These are phyloP conservation scores for Theonella swinhoei DNA, from an alignment of 37 sponge, comb jelly and placozoan genomes.

Conservation along the genomic window DNA sequence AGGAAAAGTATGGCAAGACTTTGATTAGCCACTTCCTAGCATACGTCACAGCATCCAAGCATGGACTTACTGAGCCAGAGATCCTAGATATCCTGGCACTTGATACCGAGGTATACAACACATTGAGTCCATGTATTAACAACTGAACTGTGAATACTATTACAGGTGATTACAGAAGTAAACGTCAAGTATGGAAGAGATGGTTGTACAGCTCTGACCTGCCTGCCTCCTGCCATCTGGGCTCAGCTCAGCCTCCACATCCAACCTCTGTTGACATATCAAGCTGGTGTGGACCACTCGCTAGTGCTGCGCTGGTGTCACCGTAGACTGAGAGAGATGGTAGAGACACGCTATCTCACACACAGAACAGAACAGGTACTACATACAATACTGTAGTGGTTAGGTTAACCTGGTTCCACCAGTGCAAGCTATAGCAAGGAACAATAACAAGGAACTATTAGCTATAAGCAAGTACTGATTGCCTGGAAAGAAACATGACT, in stretches of 20 bases:
- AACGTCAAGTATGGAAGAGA: background rate
- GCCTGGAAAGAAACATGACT: no score
- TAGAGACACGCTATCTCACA: slow-evolving; percentile 22
- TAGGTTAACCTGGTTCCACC: no score
- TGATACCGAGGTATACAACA: slow-evolving; percentile 54
- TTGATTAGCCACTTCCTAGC: slow-evolving; percentile 41
- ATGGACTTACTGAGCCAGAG: slow-evolving; percentile 79
- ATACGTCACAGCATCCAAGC: slow-evolving; percentile 57
- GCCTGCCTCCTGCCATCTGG: slow-evolving; percentile 55
- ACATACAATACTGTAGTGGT: no score
- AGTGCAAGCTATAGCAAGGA: no score
- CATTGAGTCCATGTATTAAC: background rate
- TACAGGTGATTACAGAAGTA: slow-evolving; percentile 38
- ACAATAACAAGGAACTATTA: no score
- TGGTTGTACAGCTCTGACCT: background rate
- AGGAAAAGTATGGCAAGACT: slow-evolving; percentile 34
- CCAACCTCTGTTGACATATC: slow-evolving; percentile 23
- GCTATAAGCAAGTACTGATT: no score
- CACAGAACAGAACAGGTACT: no score
- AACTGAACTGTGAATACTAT: background rate
- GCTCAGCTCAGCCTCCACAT: slow-evolving; percentile 56
- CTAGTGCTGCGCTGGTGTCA: slow-evolving; percentile 44
- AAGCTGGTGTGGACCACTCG: slow-evolving; percentile 29
- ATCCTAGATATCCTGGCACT: slow-evolving; percentile 67
- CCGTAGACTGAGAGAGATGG: slow-evolving; percentile 23